Evolutionary conservation across 2,113 vertebrate species (phyloP), one percentile per base, ranked within the genome.

Genomic region (Apus apus): DNA sequence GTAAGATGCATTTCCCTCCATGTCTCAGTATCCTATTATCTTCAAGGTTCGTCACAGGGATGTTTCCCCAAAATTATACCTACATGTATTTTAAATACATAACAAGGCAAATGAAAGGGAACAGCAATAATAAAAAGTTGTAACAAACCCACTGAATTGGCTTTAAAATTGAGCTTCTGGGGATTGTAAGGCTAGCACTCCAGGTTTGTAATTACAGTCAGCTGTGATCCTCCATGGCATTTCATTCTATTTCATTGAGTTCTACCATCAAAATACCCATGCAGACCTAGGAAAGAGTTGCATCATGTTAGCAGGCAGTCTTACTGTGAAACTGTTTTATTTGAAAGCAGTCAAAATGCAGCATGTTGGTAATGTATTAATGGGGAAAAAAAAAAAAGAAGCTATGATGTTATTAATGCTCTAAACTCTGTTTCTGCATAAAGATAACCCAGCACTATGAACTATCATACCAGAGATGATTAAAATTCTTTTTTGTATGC

Each of bases 301-400:
- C 23, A 67, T 36, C 40, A 48, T 26, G 16, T 32, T 54, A 65
- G 27, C 5, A 82, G 45, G 36, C 17, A 89, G 36, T 17, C 36
- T 86, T 66, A 32, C 30, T 23, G 9, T 29, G 29, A 89, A 82
- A 64, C 15, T 45, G 2, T 45, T 84, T 48, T 40, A 61, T 50
- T 87, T 2, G 4, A 64, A 78, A 77, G 34, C 17, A 46, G 32
- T 38, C 43, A 66, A 61, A 92, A 58, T 66, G 12, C 10, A 75
- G 13, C 6, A 29, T 6, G 23, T 38, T 76, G 2, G 1, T 73
- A 50, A 29, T 0, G 0, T 8, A 36, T 19, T 36, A 54, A 74
- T 20, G 16, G 38, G 10, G 10, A 38, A 38, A 38, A 38, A 38
- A 38, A 38, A 38, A 38, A 38, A 38, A 38, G 38, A 10, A 38